These are phyloP conservation scores for Syncerus caffer DNA, from an alignment of 2,797 vertebrate genomes.

Conservation along the genomic window DNA sequence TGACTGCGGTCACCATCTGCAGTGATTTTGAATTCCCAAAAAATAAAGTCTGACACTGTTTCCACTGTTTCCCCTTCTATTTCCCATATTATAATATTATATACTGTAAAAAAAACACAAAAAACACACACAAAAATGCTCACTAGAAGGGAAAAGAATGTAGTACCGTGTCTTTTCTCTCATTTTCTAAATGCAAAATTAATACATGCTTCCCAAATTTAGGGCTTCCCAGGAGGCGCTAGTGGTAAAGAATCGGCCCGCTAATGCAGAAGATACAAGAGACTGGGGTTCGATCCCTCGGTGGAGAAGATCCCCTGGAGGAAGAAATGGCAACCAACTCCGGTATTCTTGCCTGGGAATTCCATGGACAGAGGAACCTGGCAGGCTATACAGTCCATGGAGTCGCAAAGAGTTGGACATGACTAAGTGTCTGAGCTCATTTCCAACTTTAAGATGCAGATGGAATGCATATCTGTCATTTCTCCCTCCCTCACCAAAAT, in stretches of 20 bases:
- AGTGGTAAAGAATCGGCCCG: neutral
- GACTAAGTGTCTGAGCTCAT: neutral
- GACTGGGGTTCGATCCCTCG: neutral
- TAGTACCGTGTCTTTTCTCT: neutral
- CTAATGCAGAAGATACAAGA: neutral
- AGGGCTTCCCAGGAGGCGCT: neutral
- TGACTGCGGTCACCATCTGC: no score
- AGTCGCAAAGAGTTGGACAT: neutral
- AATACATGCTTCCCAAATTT: neutral
- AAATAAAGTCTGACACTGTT: no score
- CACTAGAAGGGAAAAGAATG: neutral
- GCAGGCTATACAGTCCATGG: neutral
- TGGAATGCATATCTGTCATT: neutral
- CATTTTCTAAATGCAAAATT: constrained; percentile 20
- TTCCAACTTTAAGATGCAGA: neutral
- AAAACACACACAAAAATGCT: neutral
- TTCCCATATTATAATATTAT: neutral
- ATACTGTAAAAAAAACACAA: neutral
- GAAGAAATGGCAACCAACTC: neutral
- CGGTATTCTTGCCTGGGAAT: neutral
- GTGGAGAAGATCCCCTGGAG: neutral
- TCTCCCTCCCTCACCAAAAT: neutral
- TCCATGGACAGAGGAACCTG: neutral
- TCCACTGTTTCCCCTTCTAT: no score
- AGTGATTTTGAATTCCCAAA: no score